Evolutionary conservation across 2,797 vertebrate species (phyloP), one percentile per base, ranked within the genome.

Genomic region (Lophotriccus pileatus): DNA sequence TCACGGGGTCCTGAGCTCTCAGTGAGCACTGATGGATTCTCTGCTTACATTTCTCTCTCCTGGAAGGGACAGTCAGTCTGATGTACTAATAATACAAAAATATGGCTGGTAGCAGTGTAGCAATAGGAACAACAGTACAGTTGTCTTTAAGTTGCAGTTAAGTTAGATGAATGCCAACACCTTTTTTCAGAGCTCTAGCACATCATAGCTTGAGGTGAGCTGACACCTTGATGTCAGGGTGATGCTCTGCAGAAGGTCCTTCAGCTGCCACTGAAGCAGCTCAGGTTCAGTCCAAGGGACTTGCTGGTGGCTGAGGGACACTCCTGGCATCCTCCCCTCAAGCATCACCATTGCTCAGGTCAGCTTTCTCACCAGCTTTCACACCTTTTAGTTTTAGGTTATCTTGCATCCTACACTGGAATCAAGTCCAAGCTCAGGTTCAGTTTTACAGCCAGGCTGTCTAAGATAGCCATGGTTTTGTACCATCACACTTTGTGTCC

Each of bases 331-430:
- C 23, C 21, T 64, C 18, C 41, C 9, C 37, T 52, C 59, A 2
- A 62, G 67, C 49, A 72, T 5, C 0, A 2, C 25, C 50, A 32
- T 4, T 0, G 0, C 5, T 32, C 12, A 49, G 25, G 20, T 46
- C 87, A 89, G 73, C 9, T 60, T 73, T 84, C n/a, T 47, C 9
- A 1, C 15, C n/a, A 39, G 34, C 24, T 78, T 62, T 92, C 28
- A 11, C 3, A 37, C 6, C 10, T 30, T 62, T 10, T 20, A 20
- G 6, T 32, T 86, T 44, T 32, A 50, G 12, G 9, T 90, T 37
- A 75, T 11, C 30, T 66, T 73, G 47, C 63, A 41, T 25, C 23
- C 80, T 80, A 16, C 6, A 16, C 18, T 10, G 23, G n/a, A 43
- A 60, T 21, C 18, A 85, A 79, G 89, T 22, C 32, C 50, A 74